Percentiles rank a stretch among this genome's conserved stretches.
Conservation (phyloP, 2,113 vertebrate species). For the Loxodonta africana region DNA sequence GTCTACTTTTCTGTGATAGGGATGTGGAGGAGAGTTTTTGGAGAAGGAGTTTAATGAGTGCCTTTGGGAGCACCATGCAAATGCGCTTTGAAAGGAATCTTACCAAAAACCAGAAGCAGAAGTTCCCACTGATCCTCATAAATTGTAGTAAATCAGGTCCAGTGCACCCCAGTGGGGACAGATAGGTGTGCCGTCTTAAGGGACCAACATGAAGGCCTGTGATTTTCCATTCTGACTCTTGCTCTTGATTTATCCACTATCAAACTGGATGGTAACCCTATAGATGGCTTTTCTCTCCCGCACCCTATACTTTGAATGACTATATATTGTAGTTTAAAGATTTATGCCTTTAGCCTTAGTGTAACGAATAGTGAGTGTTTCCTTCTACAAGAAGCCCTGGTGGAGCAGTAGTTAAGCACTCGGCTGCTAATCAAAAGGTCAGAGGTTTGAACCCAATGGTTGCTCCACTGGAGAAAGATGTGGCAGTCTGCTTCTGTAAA, state of each 20-base stretch:
- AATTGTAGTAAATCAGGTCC: not conserved
- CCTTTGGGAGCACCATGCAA: not conserved
- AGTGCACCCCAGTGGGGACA: not conserved
- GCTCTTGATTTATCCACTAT: not conserved
- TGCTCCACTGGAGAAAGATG: too few species aligned
- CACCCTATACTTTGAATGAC: not conserved
- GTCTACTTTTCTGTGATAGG: not conserved
- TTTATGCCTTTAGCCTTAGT: not conserved
- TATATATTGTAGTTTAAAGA: not conserved
- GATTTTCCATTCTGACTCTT: not conserved
- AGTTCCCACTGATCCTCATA: not conserved
- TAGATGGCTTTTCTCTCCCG: not conserved
- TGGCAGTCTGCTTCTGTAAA: too few species aligned
- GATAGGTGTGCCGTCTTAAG: not conserved
- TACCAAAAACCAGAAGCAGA: not conserved
- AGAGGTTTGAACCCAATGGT: too few species aligned
- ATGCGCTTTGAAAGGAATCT: not conserved
- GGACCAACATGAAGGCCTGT: not conserved
- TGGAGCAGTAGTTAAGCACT: too few species aligned
- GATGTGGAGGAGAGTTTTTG: not conserved
- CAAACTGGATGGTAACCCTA: not conserved
- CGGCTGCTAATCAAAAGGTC: too few species aligned
- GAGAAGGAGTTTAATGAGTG: not conserved
- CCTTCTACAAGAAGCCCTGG: not conserved
- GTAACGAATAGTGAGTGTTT: not conserved